Percentiles rank a stretch among this genome's conserved stretches.
Conservation (phyloP, 2,113 vertebrate species). For the Microcebus lehilahytsara region DNA sequence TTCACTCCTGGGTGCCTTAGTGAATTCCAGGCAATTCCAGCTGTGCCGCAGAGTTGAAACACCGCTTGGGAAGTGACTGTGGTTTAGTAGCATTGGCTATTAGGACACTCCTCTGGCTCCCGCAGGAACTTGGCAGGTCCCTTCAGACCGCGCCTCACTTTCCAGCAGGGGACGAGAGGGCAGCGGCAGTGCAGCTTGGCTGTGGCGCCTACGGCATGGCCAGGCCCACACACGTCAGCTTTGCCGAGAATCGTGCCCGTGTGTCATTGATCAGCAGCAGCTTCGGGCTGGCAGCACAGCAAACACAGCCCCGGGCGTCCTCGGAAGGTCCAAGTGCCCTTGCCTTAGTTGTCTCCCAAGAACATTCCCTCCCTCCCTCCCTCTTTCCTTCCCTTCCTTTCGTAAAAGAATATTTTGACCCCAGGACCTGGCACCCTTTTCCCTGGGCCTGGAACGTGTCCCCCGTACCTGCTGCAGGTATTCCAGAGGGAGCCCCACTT, state of each 20-base stretch:
- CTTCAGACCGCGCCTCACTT: background rate
- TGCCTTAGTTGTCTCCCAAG: background rate
- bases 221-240: background rate
- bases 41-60: background rate
- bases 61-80: background rate
- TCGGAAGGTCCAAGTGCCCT: background rate
- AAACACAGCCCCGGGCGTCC: rapidly evolving
- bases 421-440: background rate
- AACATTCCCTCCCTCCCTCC: too few relatives aligned
- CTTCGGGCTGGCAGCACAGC: background rate
- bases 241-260: rapidly evolving
- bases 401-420: too few relatives aligned
- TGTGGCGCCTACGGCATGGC: rapidly evolving
- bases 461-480: rapidly evolving
- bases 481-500: background rate
- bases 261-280: too few relatives aligned
- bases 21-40: background rate
- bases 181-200: background rate
- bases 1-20: background rate
- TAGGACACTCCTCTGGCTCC: too few relatives aligned
- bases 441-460: rapidly evolving
- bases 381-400: background rate
- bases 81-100: background rate
- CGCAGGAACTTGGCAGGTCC: background rate
- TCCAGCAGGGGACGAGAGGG: background rate